Evolutionary conservation across 1,140 invertebrate genomes (phyloP).

Genomic region (Meteorus sp.): DNA sequence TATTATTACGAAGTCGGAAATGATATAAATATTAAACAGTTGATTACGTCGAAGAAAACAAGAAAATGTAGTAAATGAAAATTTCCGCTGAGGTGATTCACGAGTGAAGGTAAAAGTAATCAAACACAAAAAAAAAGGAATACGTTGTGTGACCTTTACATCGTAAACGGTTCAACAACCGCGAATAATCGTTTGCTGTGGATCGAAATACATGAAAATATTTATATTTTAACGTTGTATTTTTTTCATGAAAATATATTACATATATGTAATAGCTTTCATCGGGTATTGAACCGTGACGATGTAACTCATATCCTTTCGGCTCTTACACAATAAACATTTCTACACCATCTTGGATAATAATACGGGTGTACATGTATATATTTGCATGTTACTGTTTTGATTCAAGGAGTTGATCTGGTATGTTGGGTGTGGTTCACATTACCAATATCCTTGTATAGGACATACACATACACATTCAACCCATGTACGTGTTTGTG

Average conservation of each 20-base stretch:
- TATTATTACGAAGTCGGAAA: too few relatives aligned
- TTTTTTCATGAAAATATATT: too few relatives aligned
- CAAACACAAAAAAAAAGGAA: too few relatives aligned
- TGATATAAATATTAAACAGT: conserved; percentile 6
- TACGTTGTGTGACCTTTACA: too few relatives aligned
- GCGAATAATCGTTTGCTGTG: too few relatives aligned
- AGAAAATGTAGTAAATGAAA: not conserved
- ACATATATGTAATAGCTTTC: too few relatives aligned
- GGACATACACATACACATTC: conserved; percentile 1
- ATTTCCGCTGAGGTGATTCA: too few relatives aligned
- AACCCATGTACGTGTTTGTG: conserved; percentile 1
- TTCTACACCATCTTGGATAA: conserved; percentile 1
- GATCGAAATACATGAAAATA: too few relatives aligned
- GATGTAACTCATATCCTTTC: conserved; percentile 6
- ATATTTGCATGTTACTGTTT: conserved; percentile 8
- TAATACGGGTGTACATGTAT: too few relatives aligned
- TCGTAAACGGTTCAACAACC: too few relatives aligned
- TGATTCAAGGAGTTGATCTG: conserved; percentile 12
- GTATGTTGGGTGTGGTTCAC: conserved; percentile 26
- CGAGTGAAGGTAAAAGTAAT: not conserved
- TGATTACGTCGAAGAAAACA: not conserved
- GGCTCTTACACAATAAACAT: conserved; percentile 9
- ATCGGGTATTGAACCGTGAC: too few relatives aligned
- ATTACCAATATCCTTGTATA: conserved; percentile 13
- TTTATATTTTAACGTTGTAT: too few relatives aligned